phyloP scores from a whole-genome alignment of 2,797 vertebrate genomes.

The Borostomias antarcticus region DNA sequence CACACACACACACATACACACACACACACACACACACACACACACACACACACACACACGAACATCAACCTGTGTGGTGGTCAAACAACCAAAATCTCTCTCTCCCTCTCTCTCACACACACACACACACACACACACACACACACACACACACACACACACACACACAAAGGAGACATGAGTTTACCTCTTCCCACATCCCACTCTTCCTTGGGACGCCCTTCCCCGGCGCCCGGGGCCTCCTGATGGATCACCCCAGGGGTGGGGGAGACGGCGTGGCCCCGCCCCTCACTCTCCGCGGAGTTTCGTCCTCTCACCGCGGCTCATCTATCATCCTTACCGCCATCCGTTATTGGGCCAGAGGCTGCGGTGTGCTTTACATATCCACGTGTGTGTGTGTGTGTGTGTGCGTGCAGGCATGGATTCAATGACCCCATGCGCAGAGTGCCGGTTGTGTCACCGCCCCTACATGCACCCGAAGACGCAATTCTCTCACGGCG shows the following conservation, averaged over 20 bases:
- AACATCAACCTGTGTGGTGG: too few species aligned
- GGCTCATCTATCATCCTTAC: background rate
- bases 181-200: background rate
- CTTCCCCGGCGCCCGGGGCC: background rate
- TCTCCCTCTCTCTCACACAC: slow-evolving; percentile 40
- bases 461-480: slow-evolving; percentile 5
- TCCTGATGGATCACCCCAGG: background rate
- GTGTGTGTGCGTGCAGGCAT: background rate
- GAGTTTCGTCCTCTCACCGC: background rate
- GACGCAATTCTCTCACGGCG: background rate
- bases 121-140: slow-evolving; percentile 36
- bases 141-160: slow-evolving; percentile 20
- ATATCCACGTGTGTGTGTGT: slow-evolving; percentile 2
- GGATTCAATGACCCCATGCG: background rate
- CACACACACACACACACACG: slow-evolving; percentile 30
- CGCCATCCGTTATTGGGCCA: background rate
- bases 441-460: background rate
- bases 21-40: too few species aligned
- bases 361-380: slow-evolving; percentile 15
- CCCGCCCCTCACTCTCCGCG: background rate
- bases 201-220: background rate
- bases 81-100: slow-evolving; percentile 46
- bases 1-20: too few species aligned
- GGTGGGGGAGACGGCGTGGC: background rate
- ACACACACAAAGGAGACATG: background rate